A percentile compares a stretch with the other conserved stretches of the same genome.
These are phyloP conservation scores for Caenorhabditis macrosperma DNA, from an alignment of 2,888 invertebrate genomes.

Conservation along the genomic window DNA sequence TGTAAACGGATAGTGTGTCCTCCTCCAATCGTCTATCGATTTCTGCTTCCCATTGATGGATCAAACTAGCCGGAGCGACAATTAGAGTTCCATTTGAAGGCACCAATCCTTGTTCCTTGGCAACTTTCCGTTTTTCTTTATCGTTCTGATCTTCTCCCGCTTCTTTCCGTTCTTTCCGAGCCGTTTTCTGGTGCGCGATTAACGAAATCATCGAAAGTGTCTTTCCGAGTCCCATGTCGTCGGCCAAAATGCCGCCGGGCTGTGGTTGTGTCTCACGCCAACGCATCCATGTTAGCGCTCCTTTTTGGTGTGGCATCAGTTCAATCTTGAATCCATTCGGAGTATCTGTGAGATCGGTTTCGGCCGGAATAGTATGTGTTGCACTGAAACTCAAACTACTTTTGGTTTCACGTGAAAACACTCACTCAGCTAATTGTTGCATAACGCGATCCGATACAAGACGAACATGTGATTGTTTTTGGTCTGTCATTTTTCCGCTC, in stretches of 20 bases:
- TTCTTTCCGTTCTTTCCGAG: constrained; percentile 52
- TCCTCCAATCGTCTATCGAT: constrained; percentile 84
- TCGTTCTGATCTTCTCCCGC: constrained; percentile 54
- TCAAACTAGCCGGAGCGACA: constrained; percentile 91
- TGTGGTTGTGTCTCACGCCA: constrained; percentile 91
- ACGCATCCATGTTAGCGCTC: constrained; percentile 90
- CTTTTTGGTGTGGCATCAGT: constrained; percentile 77
- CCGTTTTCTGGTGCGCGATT: constrained; percentile 80
- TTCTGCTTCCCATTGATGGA: constrained; percentile 90
- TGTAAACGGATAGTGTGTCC: constrained; percentile 84
- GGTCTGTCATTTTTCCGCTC: constrained; percentile 78
- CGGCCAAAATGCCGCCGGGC: constrained; percentile 89
- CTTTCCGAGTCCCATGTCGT: constrained; percentile 83
- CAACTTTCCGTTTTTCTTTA: constrained; percentile 54
- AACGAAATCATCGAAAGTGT: constrained; percentile 82
- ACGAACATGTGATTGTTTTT: constrained; percentile 60
- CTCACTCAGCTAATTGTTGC: constrained; percentile 68
- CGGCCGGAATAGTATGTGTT: constrained; percentile 61
- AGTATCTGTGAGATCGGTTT: constrained; percentile 66
- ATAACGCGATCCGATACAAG: constrained; percentile 68
- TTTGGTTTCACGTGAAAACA: neutral
- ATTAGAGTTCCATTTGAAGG: constrained; percentile 84
- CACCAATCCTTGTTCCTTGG: constrained; percentile 64
- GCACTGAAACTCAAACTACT: constrained; percentile 56
- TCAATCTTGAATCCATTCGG: constrained; percentile 72